Evolutionary conservation across 1,140 invertebrate species (phyloP).

Genomic region (Drosophila mayri): DNA sequence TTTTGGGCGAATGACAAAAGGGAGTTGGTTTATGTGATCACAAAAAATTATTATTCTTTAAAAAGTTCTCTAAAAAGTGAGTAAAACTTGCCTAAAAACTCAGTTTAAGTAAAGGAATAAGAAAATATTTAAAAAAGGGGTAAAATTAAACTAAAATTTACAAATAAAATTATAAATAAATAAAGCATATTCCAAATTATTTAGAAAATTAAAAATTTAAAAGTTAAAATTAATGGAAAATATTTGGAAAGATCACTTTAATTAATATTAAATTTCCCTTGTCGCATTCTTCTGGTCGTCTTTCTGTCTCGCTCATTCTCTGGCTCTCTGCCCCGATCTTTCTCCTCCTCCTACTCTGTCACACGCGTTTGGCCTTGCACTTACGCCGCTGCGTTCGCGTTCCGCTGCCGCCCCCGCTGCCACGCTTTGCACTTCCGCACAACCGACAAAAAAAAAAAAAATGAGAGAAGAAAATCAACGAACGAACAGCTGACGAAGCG

Average conservation of each 20-base stretch:
- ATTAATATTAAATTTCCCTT: conserved; percentile 3
- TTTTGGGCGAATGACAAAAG: background rate
- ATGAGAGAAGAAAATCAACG: conserved; percentile 20
- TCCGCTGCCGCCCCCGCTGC: conserved; percentile 30
- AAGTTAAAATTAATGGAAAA: background rate
- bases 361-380: conserved; percentile 76
- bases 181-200: background rate
- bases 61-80: background rate
- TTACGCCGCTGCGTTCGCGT: conserved; percentile 64
- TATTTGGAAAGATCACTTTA: too few species aligned
- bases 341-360: conserved; percentile 41
- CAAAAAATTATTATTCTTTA: background rate
- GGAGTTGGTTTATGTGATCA: background rate
- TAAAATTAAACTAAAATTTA: background rate
- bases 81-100: too few species aligned
- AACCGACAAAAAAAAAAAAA: conserved; percentile 41
- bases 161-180: background rate
- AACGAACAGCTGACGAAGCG: conserved; percentile 61
- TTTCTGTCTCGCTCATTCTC: background rate
- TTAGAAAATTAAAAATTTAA: background rate
- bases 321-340: conserved; percentile 16
- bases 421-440: conserved; percentile 74
- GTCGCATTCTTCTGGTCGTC: conserved; percentile 9
- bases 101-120: too few species aligned
- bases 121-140: too few species aligned